Evolutionary conservation across 92 coral and sea anemone genomes (phyloP), one percentile per base, ranked within the genome.

Genomic region (Chrysogorgia sp.): DNA sequence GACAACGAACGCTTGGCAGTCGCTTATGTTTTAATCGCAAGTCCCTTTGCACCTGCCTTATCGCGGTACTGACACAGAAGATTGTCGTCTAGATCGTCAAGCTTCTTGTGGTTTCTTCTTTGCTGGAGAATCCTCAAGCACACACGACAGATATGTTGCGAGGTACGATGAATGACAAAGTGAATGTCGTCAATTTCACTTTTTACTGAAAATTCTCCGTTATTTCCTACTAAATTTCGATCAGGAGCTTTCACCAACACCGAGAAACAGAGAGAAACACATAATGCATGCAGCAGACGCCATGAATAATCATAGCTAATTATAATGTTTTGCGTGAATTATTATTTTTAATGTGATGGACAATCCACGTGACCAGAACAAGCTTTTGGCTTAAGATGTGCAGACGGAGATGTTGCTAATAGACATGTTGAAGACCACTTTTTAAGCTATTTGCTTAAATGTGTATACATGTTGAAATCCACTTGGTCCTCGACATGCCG

Each of bases 111-210:
- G 17, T 67, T 41, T 41, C 75, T 15, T 26, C 57, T 67, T 67
- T 67, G 75, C 58, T 40, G 57, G 29, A 67, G n/a, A n/a, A 2
- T 67, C 32, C 75, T n/a, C n/a, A n/a, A n/a, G n/a, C n/a, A n/a
- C n/a, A n/a, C n/a, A n/a, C n/a, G n/a, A 32, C 75, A 41, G n/a
- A 67, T 67, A 67, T 67, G 28, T 22, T 41, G 75, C n/a, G 75
- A 67, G 1, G 56, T 41, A 1, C 10, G 33, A n/a, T 41, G 75
- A 28, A 45, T 49, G 10, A 67, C 60, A 48, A 70, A 49, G 43
- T 25, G 10, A 49, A 70, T 59, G 43, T 50, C 25, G 7, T 25
- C 43, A 1, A 70, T 48, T 41, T 70, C 61, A 19, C 22, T 41
- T 47, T 70, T 26, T 0, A 70, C 58, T 29, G 41, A 25, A 30